Conservation (phyloP, 2,888 invertebrate genomes). For the Ceratothoa steindachneri region DNA sequence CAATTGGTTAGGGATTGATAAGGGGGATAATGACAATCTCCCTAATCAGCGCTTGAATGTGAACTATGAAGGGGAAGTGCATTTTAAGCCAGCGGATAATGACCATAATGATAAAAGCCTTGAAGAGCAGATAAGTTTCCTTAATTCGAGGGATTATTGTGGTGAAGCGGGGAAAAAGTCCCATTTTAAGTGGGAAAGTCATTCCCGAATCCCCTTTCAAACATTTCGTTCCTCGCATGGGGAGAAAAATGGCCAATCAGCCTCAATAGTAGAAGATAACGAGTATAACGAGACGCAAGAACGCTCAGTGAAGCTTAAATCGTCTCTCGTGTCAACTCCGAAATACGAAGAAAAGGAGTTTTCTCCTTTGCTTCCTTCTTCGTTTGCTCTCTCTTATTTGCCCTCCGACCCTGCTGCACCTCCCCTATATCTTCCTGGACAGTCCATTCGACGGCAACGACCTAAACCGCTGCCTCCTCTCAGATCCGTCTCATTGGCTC, state of each 20-base stretch:
- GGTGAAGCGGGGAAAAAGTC: neutral
- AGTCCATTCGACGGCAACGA: neutral
- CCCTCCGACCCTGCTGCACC: neutral
- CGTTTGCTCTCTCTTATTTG: too few species aligned
- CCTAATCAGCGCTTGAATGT: neutral
- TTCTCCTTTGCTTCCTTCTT: neutral
- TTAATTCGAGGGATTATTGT: neutral
- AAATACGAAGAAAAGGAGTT: neutral
- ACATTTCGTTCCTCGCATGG: neutral
- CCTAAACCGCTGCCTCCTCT: neutral
- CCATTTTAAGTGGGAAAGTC: neutral
- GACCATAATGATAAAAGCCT: neutral
- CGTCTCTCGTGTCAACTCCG: neutral
- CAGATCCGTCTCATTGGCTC: neutral
- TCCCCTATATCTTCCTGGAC: neutral
- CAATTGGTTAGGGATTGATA: too few species aligned
- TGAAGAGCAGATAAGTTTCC: neutral
- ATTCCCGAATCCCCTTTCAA: constrained; percentile 1
- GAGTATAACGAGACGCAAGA: constrained; percentile 3
- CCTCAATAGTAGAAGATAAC: constrained; percentile 5
- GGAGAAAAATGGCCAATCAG: neutral
- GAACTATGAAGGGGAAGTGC: neutral
- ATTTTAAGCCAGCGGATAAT: neutral
- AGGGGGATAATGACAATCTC: neutral
- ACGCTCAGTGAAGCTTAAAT: constrained; percentile 2